Evolutionary conservation across 2,797 vertebrate species (phyloP).

Genomic region (Myotis myotis): DNA sequence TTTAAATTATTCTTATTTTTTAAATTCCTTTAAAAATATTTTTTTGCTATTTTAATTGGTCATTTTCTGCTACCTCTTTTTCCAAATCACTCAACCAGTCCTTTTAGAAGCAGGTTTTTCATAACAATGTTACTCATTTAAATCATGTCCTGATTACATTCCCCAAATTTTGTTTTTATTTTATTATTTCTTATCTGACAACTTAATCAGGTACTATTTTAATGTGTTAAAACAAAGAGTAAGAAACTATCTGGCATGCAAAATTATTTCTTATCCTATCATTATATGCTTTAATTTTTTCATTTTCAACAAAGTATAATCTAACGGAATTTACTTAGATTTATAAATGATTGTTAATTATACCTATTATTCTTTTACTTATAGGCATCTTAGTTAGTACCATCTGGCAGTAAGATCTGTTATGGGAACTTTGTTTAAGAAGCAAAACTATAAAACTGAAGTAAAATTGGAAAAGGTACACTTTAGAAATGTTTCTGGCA

Average conservation of each 20-base stretch:
- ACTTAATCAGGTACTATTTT: not conserved
- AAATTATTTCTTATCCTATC: not conserved
- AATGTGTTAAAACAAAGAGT: not conserved
- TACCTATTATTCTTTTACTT: not conserved
- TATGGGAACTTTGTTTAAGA: not conserved
- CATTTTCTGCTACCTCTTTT: not conserved
- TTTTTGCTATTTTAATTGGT: not conserved
- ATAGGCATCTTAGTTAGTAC: not conserved
- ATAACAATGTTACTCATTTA: not conserved
- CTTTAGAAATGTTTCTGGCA: slow-evolving; percentile 29
- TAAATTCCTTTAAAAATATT: not conserved
- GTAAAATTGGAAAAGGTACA: too few species aligned
- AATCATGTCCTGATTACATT: not conserved
- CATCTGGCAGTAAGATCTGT: not conserved
- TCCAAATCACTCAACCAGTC: not conserved
- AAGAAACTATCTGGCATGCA: not conserved
- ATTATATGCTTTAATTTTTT: not conserved
- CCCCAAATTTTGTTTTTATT: not conserved
- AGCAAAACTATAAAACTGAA: not conserved
- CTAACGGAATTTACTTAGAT: not conserved
- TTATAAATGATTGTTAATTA: not conserved
- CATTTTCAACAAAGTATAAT: not conserved
- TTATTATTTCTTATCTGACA: not conserved
- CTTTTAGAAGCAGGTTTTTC: not conserved
- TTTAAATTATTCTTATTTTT: too few species aligned